These are phyloP conservation scores for Zaprionus vittiger DNA, from an alignment of 1,140 invertebrate genomes.

Conservation along the genomic window DNA sequence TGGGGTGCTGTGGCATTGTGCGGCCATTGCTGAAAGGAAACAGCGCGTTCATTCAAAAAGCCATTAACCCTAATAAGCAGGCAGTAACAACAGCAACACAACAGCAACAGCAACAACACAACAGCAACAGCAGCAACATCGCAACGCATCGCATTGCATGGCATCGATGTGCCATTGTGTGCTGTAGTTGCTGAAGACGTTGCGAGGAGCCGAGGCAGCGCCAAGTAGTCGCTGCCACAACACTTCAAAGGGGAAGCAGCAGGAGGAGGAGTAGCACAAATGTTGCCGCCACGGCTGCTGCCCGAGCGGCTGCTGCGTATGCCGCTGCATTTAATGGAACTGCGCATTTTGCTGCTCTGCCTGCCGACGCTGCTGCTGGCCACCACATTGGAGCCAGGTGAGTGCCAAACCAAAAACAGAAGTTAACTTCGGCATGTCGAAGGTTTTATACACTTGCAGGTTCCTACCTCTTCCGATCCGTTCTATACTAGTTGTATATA, in stretches of 20 bases:
- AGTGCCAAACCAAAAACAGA: constrained; percentile 19
- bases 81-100: constrained; percentile 27
- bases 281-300: constrained; percentile 71
- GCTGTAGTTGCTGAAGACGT: constrained; percentile 37
- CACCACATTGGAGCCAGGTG: constrained; percentile 83
- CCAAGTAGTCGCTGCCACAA: constrained; percentile 32
- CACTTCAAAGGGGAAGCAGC: constrained; percentile 19
- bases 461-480: too few relatives aligned
- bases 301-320: constrained; percentile 65
- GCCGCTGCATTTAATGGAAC: constrained; percentile 82
- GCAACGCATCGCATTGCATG: constrained; percentile 23
- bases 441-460: too few relatives aligned
- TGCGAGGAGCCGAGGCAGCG: constrained; percentile 13
- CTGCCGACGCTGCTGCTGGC: constrained; percentile 83
- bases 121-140: constrained; percentile 12
- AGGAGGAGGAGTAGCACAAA: constrained; percentile 39
- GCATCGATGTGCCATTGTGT: constrained; percentile 53
- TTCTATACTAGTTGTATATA: too few relatives aligned
- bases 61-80: constrained; percentile 79
- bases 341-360: constrained; percentile 80
- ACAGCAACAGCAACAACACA: constrained; percentile 6
- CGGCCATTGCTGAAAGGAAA: constrained; percentile 69
- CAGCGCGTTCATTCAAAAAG: constrained; percentile 78
- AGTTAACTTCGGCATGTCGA: too few relatives aligned
- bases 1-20: constrained; percentile 54